phyloP scores from a whole-genome alignment of 1,140 invertebrate species.

The Ditylenchus dipsaci region DNA sequence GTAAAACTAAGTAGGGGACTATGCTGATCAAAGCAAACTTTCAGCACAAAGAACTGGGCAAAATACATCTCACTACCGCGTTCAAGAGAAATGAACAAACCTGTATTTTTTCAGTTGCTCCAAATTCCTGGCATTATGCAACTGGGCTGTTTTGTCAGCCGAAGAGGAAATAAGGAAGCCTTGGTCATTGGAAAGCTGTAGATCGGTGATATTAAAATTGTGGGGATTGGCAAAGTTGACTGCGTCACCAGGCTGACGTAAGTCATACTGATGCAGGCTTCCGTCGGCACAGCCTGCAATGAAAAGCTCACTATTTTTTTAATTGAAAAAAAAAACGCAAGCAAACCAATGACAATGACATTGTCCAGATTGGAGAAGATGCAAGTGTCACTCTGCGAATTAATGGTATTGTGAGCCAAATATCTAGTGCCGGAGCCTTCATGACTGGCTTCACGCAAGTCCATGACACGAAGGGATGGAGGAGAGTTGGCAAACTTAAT shows the following conservation, averaged over 20 bases:
- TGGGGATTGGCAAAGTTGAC: constrained; percentile 43
- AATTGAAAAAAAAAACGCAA: background rate
- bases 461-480: constrained; percentile 38
- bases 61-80: no score
- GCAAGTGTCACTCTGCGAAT: constrained; percentile 22
- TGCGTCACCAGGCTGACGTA: constrained; percentile 43
- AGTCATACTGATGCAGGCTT: constrained; percentile 44
- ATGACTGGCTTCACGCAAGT: constrained; percentile 46
- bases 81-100: constrained; percentile 22
- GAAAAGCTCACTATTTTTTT: background rate
- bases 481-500: constrained; percentile 45
- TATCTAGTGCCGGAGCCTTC: constrained; percentile 3
- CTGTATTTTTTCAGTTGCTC: constrained; percentile 54
- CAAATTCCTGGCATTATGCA: constrained; percentile 47
- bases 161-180: constrained; percentile 52
- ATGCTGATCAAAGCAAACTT: no score
- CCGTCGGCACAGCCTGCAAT: constrained; percentile 42
- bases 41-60: no score
- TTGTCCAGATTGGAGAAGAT: constrained; percentile 53
- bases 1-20: no score
- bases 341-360: constrained; percentile 41
- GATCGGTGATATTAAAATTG: constrained; percentile 45
- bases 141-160: constrained; percentile 53
- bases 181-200: constrained; percentile 53
- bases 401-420: constrained; percentile 20